phyloP scores from a whole-genome alignment of 2,888 invertebrate species.

The Lycia hirtaria region DNA sequence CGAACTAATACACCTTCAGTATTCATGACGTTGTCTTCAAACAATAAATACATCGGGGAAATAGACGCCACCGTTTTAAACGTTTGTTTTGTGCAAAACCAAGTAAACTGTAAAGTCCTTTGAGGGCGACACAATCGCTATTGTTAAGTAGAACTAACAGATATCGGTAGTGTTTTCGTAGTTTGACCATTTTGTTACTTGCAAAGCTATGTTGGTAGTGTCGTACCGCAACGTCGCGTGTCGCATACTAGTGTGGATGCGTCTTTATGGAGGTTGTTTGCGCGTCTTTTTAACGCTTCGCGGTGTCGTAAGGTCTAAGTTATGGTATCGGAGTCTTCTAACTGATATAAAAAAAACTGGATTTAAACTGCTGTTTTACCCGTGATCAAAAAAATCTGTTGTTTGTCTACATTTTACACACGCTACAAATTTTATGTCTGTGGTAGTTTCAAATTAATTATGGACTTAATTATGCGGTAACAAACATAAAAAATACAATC shows the following conservation, averaged over 20 bases:
- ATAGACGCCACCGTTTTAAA: conserved; percentile 28
- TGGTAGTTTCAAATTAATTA: too few relatives aligned
- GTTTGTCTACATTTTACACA: too few relatives aligned
- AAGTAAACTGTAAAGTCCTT: not conserved
- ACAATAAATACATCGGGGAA: conserved; percentile 28
- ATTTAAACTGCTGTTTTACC: not conserved
- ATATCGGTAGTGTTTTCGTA: not conserved
- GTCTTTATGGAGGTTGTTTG: not conserved
- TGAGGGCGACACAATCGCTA: not conserved
- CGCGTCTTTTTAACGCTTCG: conserved; percentile 1
- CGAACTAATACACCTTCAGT: conserved; percentile 20
- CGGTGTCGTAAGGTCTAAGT: not conserved
- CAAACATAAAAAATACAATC: too few relatives aligned
- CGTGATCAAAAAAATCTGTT: too few relatives aligned
- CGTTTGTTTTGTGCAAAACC: conserved; percentile 21
- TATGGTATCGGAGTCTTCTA: not conserved
- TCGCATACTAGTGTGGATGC: not conserved
- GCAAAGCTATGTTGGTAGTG: not conserved
- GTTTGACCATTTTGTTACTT: not conserved
- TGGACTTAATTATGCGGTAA: too few relatives aligned
- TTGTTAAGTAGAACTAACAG: not conserved
- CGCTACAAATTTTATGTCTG: too few relatives aligned
- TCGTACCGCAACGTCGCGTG: not conserved
- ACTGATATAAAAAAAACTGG: not conserved
- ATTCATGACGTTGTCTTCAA: conserved; percentile 21